Base-by-base conservation (phyloP, 1,140 invertebrate species). In the Drosophila auraria region DNA sequence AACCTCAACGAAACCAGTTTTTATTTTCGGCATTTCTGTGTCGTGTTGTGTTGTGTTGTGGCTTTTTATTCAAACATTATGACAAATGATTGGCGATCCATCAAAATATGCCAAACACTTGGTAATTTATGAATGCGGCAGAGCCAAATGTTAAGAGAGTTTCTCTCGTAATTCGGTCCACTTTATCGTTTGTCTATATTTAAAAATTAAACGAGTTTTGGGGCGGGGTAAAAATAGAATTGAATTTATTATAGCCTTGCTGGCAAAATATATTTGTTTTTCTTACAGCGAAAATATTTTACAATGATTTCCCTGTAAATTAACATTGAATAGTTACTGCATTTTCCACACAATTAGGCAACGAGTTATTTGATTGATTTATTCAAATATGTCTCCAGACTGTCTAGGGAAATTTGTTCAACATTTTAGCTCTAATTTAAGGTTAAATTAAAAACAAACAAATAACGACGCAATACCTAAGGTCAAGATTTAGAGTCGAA, bases 31-130 rank as follows among this genome's bases (percentile, higher is more conserved):
- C 51, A 20, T 23, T 45, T 77, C 8, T 66, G 54, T 56, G 53
- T 56, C 53, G 53, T 38, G 53, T 17, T 8, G 6, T 5, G 6
- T 7, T 30, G 27, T 30, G 33, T 72, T 51, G 70, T 73, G 70
- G 53, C 54, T 72, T 72, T 73, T 51, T 33, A 58, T 40, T 47
- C 42, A 33, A 54, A 76, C 61, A 77, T 77, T 59, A 54, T 77
- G 74, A 77, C 54, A 77, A 77, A 77, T 77, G 54, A 47, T 40
- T 25, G 38, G 23, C 47, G 47, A 75, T 75, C 71, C 58, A 64
- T 62, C 59, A 68, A 66, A 77, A 77, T 77, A 36, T 77, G 74
- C 54, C 73, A 66, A 77, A 68, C 74, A 77, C 75, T 77, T 60
- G 36, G 23, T 59, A 54, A 72, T 60, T 59, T 71, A 59, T 71